Base-by-base conservation (phyloP, 2,888 invertebrate species). In the Ochropleura plecta region DNA sequence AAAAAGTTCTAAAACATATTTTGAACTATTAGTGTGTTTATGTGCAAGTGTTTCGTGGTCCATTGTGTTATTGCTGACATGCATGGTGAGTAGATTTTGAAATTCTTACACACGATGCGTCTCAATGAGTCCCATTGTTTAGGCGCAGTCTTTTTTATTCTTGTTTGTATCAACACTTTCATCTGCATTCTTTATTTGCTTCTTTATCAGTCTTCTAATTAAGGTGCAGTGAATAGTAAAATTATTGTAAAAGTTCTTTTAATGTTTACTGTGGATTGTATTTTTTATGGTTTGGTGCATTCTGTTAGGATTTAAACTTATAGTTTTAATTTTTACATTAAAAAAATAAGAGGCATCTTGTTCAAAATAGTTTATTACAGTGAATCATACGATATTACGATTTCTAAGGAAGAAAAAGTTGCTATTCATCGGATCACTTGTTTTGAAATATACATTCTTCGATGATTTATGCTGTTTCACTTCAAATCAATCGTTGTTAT, bases 41-140 rank as follows among this genome's bases (percentile, higher is more conserved):
- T 85, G 90, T 90, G 86, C 87, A 88, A 91, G 92, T 91, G 89
- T 86, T 89, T 86, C 86, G 88, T 93, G 93, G 91, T 94, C 91
- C 92, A 91, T 87, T 87, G 88, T 88, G 84, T 92, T 91, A 93
- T 95, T 95, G 95, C 95, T 92, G 95, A 89, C 84, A 92, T 92
- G 92, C 90, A 94, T 92, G 95, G 96, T 96, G 92, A 96, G 96
- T 95, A 87, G 91, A 92, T 93, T 94, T 95, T 92, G 91, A 91
- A 87, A 88, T 81, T 88, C 86, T 87, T 87, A 86, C 88, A 91
- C 90, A 89, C 88, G 88, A 92, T 92, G 88, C 78, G 86, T 85
- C 82, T 95, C 91, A 95, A 95, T 94, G 93, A 91, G 89, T 91
- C 90, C 88, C 92, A 95, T 96, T 96, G 95, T 95, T 95, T 91